Evolutionary conservation across 2,888 invertebrate species (phyloP).

Genomic region (Elmis aenea): DNA sequence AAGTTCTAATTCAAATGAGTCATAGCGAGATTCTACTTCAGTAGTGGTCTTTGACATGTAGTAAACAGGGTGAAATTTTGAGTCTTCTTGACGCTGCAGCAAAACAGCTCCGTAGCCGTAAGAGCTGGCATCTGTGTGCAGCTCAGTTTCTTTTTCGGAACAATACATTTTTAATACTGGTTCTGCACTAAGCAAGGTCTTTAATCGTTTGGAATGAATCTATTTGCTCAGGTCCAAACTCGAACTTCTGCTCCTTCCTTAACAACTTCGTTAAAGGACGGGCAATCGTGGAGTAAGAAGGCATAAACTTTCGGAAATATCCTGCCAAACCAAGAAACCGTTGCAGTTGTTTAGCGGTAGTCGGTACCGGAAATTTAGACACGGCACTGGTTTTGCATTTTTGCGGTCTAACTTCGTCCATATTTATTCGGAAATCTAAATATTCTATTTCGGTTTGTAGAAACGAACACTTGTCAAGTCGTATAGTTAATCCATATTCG

Average conservation of each 20-base stretch:
- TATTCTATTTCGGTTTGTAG: too few relatives aligned
- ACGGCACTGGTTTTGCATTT: slow-evolving; percentile 33
- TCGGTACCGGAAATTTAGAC: slow-evolving; percentile 29
- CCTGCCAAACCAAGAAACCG: slow-evolving; percentile 35
- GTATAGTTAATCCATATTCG: too few relatives aligned
- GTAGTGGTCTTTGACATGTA: slow-evolving; percentile 35
- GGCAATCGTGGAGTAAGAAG: slow-evolving; percentile 31
- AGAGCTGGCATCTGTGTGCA: slow-evolving; percentile 31
- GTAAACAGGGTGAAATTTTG: slow-evolving; percentile 34
- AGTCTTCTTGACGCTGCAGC: slow-evolving; percentile 26
- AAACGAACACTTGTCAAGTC: too few relatives aligned
- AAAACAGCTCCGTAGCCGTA: slow-evolving; percentile 30
- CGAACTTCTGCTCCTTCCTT: slow-evolving; percentile 23
- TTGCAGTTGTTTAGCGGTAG: slow-evolving; percentile 27
- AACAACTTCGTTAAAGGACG: slow-evolving; percentile 33
- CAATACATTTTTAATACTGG: slow-evolving; percentile 21
- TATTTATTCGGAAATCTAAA: too few relatives aligned
- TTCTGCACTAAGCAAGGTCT: slow-evolving; percentile 11
- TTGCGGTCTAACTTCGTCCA: too few relatives aligned
- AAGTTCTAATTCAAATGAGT: slow-evolving; percentile 37
- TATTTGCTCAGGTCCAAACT: slow-evolving; percentile 13
- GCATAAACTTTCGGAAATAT: slow-evolving; percentile 38
- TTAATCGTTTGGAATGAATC: too few relatives aligned
- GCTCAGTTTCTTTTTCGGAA: slow-evolving; percentile 17
- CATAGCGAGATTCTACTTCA: slow-evolving; percentile 30